Evolutionary conservation across 1,140 invertebrate genomes (phyloP).

Genomic region (Periplaneta americana): DNA sequence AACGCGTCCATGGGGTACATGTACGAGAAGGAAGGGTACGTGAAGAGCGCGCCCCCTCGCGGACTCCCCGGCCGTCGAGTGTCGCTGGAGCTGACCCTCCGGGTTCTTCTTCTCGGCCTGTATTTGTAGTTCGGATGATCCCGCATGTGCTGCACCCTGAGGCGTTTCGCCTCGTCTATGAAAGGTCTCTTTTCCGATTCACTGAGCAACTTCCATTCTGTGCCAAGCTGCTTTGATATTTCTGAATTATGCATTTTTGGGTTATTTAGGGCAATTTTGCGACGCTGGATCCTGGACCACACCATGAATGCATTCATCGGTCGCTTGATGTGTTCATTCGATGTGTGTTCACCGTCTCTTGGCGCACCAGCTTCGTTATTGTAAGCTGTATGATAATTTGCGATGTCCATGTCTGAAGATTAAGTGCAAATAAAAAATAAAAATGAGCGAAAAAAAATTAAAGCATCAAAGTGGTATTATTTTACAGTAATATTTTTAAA

Average conservation of each 20-base stretch:
- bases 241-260: slow-evolving; percentile 60
- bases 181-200: slow-evolving; percentile 69
- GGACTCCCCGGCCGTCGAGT: not conserved
- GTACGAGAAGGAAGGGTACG: not conserved
- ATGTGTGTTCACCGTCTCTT: not conserved
- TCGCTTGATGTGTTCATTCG: slow-evolving; percentile 31
- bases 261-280: slow-evolving; percentile 56
- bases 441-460: too few species aligned
- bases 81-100: slow-evolving; percentile 25
- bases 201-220: slow-evolving; percentile 62
- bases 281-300: slow-evolving; percentile 39
- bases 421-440: too few species aligned
- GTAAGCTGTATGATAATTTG: too few species aligned
- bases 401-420: too few species aligned
- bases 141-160: slow-evolving; percentile 67
- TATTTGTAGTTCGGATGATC: slow-evolving; percentile 72
- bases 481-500: too few species aligned
- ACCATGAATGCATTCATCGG: slow-evolving; percentile 45
- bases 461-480: too few species aligned
- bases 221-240: slow-evolving; percentile 45
- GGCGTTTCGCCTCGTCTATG: slow-evolving; percentile 74
- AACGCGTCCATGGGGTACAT: not conserved
- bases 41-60: not conserved
- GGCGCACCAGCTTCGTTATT: not conserved
- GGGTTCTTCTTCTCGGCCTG: slow-evolving; percentile 59